Conservation (phyloP, 2,797 vertebrate species). For the Labeo calbasu region DNA sequence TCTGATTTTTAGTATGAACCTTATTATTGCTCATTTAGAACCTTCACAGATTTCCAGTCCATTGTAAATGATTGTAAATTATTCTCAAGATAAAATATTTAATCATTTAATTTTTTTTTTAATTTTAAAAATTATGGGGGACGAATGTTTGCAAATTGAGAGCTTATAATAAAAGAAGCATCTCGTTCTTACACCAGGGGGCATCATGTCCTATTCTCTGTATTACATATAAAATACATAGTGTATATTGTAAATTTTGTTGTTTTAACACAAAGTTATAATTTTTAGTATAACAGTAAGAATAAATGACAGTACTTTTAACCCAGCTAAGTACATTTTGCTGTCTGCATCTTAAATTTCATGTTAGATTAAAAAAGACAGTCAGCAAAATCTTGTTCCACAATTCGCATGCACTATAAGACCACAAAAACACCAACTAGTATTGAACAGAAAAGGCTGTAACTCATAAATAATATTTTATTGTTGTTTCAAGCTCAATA, state of each 20-base stretch:
- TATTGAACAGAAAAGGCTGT: background rate
- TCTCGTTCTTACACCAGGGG: background rate
- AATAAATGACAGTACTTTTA: background rate
- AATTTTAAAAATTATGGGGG: background rate
- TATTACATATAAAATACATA: background rate
- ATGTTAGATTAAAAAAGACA: background rate
- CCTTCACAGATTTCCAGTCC: background rate
- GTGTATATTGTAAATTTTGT: background rate
- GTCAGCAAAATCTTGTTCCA: background rate
- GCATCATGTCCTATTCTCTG: background rate
- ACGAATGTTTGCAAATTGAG: background rate
- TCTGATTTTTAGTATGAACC: background rate
- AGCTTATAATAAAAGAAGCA: background rate
- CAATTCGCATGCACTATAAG: background rate
- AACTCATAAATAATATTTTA: background rate
- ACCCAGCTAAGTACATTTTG: background rate
- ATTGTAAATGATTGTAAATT: background rate
- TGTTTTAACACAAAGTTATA: background rate
- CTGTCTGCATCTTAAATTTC: background rate
- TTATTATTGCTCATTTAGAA: background rate
- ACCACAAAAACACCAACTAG: background rate
- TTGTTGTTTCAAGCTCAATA: background rate
- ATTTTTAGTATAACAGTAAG: background rate
- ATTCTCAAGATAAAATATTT: background rate
- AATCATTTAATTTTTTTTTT: background rate